Base-by-base conservation (phyloP, 2,797 vertebrate genomes). In the Etheostoma nigrum region DNA sequence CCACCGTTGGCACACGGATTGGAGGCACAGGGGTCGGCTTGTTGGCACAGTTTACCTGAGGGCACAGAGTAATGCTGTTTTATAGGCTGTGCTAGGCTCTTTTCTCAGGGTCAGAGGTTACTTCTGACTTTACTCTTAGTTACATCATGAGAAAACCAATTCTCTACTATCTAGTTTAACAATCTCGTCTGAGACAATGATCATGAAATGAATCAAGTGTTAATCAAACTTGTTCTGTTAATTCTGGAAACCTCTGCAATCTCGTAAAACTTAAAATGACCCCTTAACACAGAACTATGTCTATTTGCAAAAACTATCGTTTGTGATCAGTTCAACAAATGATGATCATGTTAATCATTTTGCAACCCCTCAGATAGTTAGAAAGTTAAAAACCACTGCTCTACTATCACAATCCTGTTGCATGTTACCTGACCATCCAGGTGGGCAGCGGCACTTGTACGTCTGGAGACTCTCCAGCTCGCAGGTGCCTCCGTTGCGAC, bases 1-100 rank as follows among this genome's bases (percentile, higher is more conserved):
- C 97, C 98, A 0, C 95, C 95, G 0, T 99, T 98, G 91, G 96
- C 96, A 0, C 98, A 99, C 0, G 98, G 98, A 86, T 97, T 98
- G 57, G 97, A 99, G 83, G 98, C 96, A 0, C 98, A 99, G 0
- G 97, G 97, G 83, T 99, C 96, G 0, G 97, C 96, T 87, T 97
- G 97, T 79, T 96, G 95, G 92, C 98, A 99, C 4, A 89, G 95
- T 88, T 97, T 96, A 58, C 98, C 98, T 99, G 80, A 25, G 15
- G 51, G 23, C 15, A 60, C 3, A 69, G 15, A 79, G 42, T 45
- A 64, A 59, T 21, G 0, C 6, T 6, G 25, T 52, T 57, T 15
- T 27, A 1, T 5, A 2, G 33, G 49, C 14, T 40, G 4, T 8
- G 4, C n/a, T 59, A 14, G 11, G 18, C 23, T 47, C 1, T 44